Percentiles rank a stretch among this genome's conserved stretches.
Evolutionary conservation across 2,888 invertebrate genomes (phyloP).

Genomic region (Standfussiana lucernea): DNA sequence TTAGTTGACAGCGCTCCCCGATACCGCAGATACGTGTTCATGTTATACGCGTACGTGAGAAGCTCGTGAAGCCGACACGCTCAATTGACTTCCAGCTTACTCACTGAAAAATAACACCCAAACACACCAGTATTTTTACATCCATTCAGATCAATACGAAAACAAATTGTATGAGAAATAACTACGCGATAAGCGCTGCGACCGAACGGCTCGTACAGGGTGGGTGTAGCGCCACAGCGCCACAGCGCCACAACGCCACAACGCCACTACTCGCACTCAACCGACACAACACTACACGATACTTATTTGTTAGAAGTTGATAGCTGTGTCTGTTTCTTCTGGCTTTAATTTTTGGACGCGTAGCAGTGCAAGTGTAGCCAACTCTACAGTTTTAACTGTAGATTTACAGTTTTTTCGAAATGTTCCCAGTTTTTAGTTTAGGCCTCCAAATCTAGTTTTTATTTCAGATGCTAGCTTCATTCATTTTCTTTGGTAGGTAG

Average conservation of each 20-base stretch:
- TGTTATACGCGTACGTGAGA: neutral
- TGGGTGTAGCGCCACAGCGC: neutral
- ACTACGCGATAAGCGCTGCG: neutral
- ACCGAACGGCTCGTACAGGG: neutral
- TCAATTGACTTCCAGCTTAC: conserved; percentile 8
- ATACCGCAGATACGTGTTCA: neutral
- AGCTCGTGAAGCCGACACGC: conserved; percentile 22
- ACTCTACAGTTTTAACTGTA: too few species aligned
- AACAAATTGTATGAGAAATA: conserved; percentile 30
- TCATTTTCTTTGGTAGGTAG: too few species aligned
- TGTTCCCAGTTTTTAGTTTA: too few species aligned
- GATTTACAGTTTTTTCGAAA: too few species aligned
- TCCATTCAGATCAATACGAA: conserved; percentile 7
- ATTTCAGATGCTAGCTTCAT: too few species aligned
- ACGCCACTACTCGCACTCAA: too few species aligned
- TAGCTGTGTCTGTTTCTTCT: conserved; percentile 6
- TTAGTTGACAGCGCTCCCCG: neutral
- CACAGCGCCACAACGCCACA: neutral
- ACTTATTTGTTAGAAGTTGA: conserved; percentile 3
- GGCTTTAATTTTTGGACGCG: conserved; percentile 1
- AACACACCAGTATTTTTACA: conserved; percentile 24
- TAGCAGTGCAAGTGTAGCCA: too few species aligned
- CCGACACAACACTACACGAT: neutral
- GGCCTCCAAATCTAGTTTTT: too few species aligned
- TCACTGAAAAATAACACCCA: conserved; percentile 17